A percentile compares a stretch with the other conserved stretches of the same genome.
These are phyloP conservation scores for Sweltsa coloradensis DNA, from an alignment of 1,140 invertebrate genomes.

Conservation along the genomic window DNA sequence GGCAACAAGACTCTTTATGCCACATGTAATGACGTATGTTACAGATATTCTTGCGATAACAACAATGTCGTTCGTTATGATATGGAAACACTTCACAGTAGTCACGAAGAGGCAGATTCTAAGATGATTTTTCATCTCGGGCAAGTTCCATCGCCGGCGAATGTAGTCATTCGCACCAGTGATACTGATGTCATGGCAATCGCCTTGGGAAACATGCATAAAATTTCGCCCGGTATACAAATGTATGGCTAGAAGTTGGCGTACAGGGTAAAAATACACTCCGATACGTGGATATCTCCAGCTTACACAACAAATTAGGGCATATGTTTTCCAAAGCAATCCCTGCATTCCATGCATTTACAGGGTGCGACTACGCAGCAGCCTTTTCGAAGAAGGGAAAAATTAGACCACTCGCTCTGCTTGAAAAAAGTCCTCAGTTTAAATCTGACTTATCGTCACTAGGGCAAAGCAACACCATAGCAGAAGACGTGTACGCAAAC, in stretches of 20 bases:
- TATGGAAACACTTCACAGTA: not conserved
- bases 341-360: constrained; percentile 25
- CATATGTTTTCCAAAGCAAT: constrained; percentile 17
- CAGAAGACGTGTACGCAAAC: too few species aligned
- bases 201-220: not conserved
- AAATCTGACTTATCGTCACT: too few species aligned
- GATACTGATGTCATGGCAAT: constrained; percentile 22
- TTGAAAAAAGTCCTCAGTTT: too few species aligned
- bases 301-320: constrained; percentile 5
- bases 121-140: constrained; percentile 23
- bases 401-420: not conserved
- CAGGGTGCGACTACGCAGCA: constrained; percentile 2
- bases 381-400: not conserved
- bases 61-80: constrained; percentile 15
- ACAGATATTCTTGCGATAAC: not conserved
- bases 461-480: too few species aligned
- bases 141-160: constrained; percentile 15
- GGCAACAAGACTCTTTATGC: not conserved
- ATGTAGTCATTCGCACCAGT: constrained; percentile 16
- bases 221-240: not conserved
- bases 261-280: not conserved
- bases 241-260: not conserved
- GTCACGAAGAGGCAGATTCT: constrained; percentile 24
- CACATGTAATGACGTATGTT: not conserved
- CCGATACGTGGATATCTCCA: not conserved